These are phyloP conservation scores for Lepidonotus clava DNA, from an alignment of 2,888 invertebrate species.

Conservation along the genomic window DNA sequence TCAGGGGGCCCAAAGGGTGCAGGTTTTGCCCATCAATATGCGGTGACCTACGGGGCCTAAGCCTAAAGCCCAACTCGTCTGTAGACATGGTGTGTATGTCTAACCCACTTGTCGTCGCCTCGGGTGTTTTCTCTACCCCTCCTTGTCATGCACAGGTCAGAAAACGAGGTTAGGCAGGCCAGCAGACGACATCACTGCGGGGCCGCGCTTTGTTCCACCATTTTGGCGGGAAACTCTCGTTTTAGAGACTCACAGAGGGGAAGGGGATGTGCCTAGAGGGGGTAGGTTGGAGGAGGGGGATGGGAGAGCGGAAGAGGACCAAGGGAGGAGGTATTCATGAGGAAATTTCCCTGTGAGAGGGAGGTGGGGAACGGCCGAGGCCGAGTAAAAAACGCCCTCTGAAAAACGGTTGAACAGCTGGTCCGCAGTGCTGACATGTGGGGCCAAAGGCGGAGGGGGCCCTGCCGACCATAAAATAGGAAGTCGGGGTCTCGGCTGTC, in stretches of 20 bases:
- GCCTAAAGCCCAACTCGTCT: too few species aligned
- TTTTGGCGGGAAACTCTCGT: neutral
- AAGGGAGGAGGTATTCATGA: neutral
- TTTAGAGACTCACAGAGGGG: neutral
- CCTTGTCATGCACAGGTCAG: neutral
- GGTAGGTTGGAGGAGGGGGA: neutral
- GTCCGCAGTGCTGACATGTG: too few species aligned
- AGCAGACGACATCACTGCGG: constrained; percentile 8
- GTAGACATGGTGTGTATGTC: neutral
- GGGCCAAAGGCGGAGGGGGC: too few species aligned
- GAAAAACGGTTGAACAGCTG: too few species aligned
- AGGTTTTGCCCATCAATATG: too few species aligned
- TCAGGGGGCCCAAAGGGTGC: too few species aligned
- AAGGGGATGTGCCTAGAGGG: neutral
- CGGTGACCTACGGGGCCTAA: too few species aligned
- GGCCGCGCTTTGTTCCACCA: neutral
- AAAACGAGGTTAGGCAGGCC: neutral
- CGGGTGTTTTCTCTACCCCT: neutral
- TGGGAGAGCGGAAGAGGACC: neutral
- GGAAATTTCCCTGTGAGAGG: too few species aligned
- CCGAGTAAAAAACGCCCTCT: too few species aligned
- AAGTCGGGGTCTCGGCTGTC: too few species aligned
- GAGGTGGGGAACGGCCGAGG: too few species aligned
- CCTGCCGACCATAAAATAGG: too few species aligned
- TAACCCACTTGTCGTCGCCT: neutral